Evolutionary conservation across 2,797 vertebrate genomes (phyloP).

Genomic region (Peromyscus aztecus): DNA sequence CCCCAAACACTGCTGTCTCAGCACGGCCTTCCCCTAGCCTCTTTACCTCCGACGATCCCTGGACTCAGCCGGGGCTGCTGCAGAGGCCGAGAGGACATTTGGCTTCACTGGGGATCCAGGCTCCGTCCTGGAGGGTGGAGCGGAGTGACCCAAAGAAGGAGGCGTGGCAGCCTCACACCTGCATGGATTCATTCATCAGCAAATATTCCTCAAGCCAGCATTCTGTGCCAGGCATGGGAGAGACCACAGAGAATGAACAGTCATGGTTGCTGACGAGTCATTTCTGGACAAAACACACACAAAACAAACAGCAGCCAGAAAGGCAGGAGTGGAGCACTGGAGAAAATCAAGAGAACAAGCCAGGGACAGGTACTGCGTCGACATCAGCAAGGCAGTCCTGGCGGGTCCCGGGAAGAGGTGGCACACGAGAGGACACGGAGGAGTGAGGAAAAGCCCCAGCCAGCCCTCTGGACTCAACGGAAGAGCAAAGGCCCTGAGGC

Average conservation of each 20-base stretch:
- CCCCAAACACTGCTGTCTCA: background rate
- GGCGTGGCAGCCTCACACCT: background rate
- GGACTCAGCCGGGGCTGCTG: constrained; percentile 69
- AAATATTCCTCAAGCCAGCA: fast-evolving
- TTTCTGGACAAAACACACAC: background rate
- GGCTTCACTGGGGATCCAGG: constrained; percentile 69
- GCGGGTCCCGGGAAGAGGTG: background rate
- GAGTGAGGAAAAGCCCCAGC: background rate
- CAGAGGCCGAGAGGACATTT: constrained; percentile 33
- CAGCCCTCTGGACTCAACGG: background rate
- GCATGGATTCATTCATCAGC: background rate
- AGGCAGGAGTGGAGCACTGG: too few species aligned
- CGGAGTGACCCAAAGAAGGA: background rate
- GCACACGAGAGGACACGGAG: background rate
- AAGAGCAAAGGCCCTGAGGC: background rate
- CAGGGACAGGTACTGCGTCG: fast-evolving
- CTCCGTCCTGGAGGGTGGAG: constrained; percentile 45
- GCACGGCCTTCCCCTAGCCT: background rate
- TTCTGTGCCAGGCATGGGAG: fast-evolving
- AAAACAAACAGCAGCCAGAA: background rate
- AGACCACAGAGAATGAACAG: background rate
- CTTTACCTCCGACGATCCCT: constrained; percentile 85
- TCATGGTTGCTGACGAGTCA: background rate
- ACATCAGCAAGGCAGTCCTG: fast-evolving
- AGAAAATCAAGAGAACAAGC: fast-evolving